Evolutionary conservation across 2,113 vertebrate genomes (phyloP), one percentile per base, ranked within the genome.

Genomic region (Passer domesticus): DNA sequence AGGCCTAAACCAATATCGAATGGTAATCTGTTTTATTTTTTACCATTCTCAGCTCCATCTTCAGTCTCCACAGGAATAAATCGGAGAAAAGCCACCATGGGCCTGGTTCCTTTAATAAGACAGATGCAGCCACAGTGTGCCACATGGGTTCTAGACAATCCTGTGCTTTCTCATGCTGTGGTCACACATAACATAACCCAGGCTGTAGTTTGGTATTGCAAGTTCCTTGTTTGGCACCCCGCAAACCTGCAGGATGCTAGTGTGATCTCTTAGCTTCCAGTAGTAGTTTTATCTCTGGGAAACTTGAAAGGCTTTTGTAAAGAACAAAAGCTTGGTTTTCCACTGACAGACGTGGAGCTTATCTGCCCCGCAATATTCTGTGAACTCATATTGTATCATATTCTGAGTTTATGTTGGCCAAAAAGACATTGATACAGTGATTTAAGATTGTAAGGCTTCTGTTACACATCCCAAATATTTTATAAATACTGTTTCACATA

Each of bases 111-210:
- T 66, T 89, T 46, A 59, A 31, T 28, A 56, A 30, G 30, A 31
- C 0, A 0, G 43, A 47, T 7, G 0, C 16, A 76, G 30, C 30
- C 4, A 0, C 59, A 35, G 39, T 7, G 31, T 53, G 43, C 53
- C 28, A 55, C 1, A 1, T 1, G 3, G 56, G 19, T 41, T 43
- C 5, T 3, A 13, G 13, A 69, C 33, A 33, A 55, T 44, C 19
- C 64, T 75, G 46, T 60, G 50, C 46, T 83, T 15, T 46, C 55
- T 69, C 22, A 46, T 6, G 17, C 0, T 0, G 46, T 46, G 35
- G 21, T 39, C 35, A 23, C 25, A 13, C 55, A 64, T 67, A 15
- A 13, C 15, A 27, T 15, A 62, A 67, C 13, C 67, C 58, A 80
- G 35, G 25, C 62, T 86, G 43, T 24, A 58, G 27, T 58, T 75